These are phyloP conservation scores for Chrysaora quinquecirrha DNA, from an alignment of 30 jellyfish, hydroid and myxozoan species.

Conservation along the genomic window DNA sequence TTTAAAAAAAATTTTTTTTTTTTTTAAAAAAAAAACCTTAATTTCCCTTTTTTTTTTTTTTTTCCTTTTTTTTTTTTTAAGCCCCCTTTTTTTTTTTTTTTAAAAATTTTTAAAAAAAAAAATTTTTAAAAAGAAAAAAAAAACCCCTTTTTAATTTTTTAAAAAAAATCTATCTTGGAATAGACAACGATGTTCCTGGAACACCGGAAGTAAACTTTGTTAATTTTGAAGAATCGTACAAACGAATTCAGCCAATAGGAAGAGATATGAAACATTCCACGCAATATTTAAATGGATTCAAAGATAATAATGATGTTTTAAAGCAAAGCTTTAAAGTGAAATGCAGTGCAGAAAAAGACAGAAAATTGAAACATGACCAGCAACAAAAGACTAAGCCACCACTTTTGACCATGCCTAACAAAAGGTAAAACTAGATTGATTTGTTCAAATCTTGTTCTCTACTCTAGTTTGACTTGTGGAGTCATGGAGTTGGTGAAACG, in stretches of 20 bases:
- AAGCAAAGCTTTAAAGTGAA: conserved; percentile 15
- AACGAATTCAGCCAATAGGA: background rate
- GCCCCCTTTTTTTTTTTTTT: no score
- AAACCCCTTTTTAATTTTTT: no score
- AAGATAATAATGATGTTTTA: background rate
- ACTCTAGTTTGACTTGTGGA: no score
- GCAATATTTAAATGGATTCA: conserved; percentile 50
- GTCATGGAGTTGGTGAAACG: no score
- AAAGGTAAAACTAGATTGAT: conserved; percentile 49
- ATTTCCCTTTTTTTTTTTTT: no score
- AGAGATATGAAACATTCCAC: background rate
- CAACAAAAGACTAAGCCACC: conserved; percentile 65
- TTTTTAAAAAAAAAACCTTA: no score
- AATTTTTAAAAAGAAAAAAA: no score
- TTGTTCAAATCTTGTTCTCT: no score
- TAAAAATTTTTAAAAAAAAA: no score
- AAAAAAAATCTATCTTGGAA: conserved; percentile 88
- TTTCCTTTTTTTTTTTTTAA: no score
- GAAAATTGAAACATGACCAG: background rate
- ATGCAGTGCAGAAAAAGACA: background rate
- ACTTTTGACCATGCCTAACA: conserved; percentile 46
- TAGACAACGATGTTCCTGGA: conserved; percentile 90
- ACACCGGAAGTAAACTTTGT: conserved; percentile 84
- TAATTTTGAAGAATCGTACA: conserved; percentile 16
- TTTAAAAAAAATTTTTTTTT: no score